Evolutionary conservation across 2,888 invertebrate genomes (phyloP).

Genomic region (Pediacus dermestoides): DNA sequence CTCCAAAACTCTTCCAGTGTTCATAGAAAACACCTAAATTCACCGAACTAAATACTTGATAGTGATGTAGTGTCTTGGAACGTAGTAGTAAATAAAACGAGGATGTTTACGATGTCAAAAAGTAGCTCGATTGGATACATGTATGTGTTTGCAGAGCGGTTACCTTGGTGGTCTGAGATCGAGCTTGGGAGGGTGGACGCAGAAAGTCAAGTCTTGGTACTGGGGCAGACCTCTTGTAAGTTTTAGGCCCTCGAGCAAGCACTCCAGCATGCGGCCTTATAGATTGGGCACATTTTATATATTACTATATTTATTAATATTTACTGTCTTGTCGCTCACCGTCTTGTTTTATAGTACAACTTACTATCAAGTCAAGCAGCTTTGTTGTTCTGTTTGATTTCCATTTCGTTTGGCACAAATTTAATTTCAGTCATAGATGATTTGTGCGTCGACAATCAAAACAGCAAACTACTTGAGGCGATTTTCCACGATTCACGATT

Average conservation of each 20-base stretch:
- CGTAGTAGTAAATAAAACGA: too few species aligned
- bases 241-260: slow-evolving; percentile 47
- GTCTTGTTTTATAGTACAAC: slow-evolving; percentile 8
- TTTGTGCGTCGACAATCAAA: too few species aligned
- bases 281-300: slow-evolving; percentile 24
- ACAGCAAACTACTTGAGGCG: too few species aligned
- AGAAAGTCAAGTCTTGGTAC: slow-evolving; percentile 96
- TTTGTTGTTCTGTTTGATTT: slow-evolving; percentile 1
- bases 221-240: slow-evolving; percentile 97
- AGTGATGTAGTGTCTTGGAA: too few species aligned
- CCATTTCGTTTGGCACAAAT: background rate
- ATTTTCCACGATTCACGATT: too few species aligned
- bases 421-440: too few species aligned
- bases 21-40: too few species aligned
- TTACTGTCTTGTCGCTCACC: slow-evolving; percentile 19
- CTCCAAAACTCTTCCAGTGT: too few species aligned
- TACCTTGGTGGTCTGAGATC: slow-evolving; percentile 91
- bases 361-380: slow-evolving; percentile 10
- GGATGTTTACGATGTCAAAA: too few species aligned
- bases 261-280: slow-evolving; percentile 36
- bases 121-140: slow-evolving; percentile 6
- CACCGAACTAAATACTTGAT: too few species aligned
- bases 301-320: slow-evolving; percentile 11
- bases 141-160: slow-evolving; percentile 68
- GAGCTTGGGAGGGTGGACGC: slow-evolving; percentile 93